Base-by-base conservation (phyloP, 2,797 vertebrate genomes). In the Botia kubotai region DNA sequence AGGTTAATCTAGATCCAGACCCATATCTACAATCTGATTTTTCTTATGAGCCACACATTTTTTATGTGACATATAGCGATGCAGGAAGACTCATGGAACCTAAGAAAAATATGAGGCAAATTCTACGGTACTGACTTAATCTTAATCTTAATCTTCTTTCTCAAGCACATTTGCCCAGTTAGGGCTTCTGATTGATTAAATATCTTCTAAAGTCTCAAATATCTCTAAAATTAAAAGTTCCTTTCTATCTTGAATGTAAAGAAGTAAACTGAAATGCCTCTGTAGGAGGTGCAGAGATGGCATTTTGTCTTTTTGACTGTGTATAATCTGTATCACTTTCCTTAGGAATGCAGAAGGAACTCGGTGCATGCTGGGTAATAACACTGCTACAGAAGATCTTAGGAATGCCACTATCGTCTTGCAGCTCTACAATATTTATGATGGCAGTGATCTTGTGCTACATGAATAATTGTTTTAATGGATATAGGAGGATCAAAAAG, bases 381-480 rank as follows among this genome's bases (percentile, higher is more conserved):
- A 79, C 68, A 79, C 26, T 53, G 46, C 46, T 43, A 79, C 43
- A 17, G 57, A 68, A 53, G 63, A 78, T 71, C 21, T 46, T 57
- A 52, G 57, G 57, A 79, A 71, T 62, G 39, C 21, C 23, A 79
- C 57, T 39, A 46, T 62, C 23, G 7, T 63, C 55, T 33, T 60
- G 23, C 46, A 71, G 67, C 39, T 33, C 23, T 11, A 36, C 26
- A 23, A 21, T 70, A 78, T 60, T 60, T 70, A 78, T 60, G 39
- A 60, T 48, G 62, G 13, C n/a, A 70, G 16, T 36, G 39, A 69
- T 76, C 52, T 66, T 55, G 66, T 26, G 23, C 48, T 8, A 17
- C 33, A 43, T 39, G 0, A 43, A 43, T 2, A 13, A 39, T 26
- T n/a, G 6, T 39, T 67, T 66, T 33, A 17, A 63, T 63, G 29